Evolutionary conservation across 2,888 invertebrate species (phyloP), one percentile per base, ranked within the genome.

Genomic region (Lutraria lutraria): DNA sequence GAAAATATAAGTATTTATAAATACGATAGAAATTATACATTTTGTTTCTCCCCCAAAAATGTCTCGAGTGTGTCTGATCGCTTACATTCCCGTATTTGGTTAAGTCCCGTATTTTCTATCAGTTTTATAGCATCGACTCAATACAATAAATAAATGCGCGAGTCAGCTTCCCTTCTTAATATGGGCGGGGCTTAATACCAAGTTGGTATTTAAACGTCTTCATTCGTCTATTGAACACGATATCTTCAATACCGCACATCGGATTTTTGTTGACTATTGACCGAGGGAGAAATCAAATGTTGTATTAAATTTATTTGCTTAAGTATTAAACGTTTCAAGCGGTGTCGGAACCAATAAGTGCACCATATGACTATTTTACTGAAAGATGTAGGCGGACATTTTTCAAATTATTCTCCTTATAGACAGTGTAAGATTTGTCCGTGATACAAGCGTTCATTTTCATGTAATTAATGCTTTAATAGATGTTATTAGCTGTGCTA

Each of bases 111-210:
- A 53, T 31, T 85, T 83, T 80, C 83, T 25, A 79, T 76, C 83
- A 52, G 76, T 83, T 89, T 87, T 89, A 89, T 89, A 89, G 87
- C 83, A 43, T 53, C 68, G 52, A 52, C 82, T 54, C 82, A 34
- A 60, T 53, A 83, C 85, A 85, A 53, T 83, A 82, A 81, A 81
- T 81, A 54, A 81, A 81, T 83, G 83, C 72, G 81, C 81, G 89
- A 86, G 63, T 34, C 31, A 81, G 54, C 52, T 2, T 84, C 72
- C 19, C 53, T 16, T 85, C 85, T 60, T 29, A 76, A 80, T 79
- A 80, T 80, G 85, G 85, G 85, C 85, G 85, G 85, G 79, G 85
- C 54, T 54, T 60, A 85, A 60, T 60, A 76, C 76, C 16, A 85
- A 79, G 79, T 79, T 79, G 60, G 43, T 80, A 85, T 80, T 85